A percentile compares a stretch with the other conserved stretches of the same genome.
These are phyloP conservation scores for Agrochola lychnidis DNA, from an alignment of 2,888 invertebrate species.

Conservation along the genomic window DNA sequence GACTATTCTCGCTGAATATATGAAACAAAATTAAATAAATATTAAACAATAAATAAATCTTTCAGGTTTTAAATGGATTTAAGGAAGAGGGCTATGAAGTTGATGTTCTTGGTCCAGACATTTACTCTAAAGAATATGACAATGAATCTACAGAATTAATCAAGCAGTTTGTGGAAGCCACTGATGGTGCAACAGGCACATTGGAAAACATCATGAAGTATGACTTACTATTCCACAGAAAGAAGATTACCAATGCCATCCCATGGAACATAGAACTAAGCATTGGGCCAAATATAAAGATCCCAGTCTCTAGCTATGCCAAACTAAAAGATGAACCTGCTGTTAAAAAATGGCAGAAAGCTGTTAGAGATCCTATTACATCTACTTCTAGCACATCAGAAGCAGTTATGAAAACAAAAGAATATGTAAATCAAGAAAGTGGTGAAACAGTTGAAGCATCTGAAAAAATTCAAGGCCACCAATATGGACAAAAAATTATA, in stretches of 20 bases:
- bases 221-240: conserved; percentile 89
- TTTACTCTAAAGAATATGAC: conserved; percentile 80
- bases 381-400: conserved; percentile 82
- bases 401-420: conserved; percentile 76
- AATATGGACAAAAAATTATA: conserved; percentile 92
- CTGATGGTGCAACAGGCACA: conserved; percentile 86
- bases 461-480: conserved; percentile 90
- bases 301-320: conserved; percentile 91
- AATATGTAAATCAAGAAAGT: conserved; percentile 84
- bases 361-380: conserved; percentile 83
- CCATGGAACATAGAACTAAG: conserved; percentile 93
- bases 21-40: background rate
- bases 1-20: background rate
- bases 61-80: conserved; percentile 88
- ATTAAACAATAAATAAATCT: conserved; percentile 4
- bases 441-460: conserved; percentile 87
- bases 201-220: conserved; percentile 91
- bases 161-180: conserved; percentile 82
- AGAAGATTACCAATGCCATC: conserved; percentile 85
- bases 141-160: conserved; percentile 77
- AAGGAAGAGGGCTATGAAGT: conserved; percentile 90
- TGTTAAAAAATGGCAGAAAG: conserved; percentile 80
- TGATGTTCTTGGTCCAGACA: conserved; percentile 91
- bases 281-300: conserved; percentile 91
- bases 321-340: conserved; percentile 87